Evolutionary conservation across 1,140 invertebrate species (phyloP).

Genomic region (Zaprionus nigranus): DNA sequence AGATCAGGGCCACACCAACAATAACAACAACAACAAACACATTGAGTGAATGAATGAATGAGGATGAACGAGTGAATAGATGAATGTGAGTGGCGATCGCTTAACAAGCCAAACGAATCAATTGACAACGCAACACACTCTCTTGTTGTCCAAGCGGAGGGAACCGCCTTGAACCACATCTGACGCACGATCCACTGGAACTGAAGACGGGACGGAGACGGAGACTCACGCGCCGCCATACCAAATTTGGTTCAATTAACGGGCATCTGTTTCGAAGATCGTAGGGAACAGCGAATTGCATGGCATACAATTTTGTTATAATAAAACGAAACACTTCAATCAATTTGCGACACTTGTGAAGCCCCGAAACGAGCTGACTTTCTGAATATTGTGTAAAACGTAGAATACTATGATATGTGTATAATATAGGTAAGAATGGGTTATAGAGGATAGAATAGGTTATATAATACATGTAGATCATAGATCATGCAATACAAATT

Average conservation of each 20-base stretch:
- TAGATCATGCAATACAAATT: too few species aligned
- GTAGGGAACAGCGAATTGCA: constrained; percentile 47
- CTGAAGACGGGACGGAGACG: neutral
- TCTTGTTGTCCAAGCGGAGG: constrained; percentile 24
- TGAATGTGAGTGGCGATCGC: constrained; percentile 30
- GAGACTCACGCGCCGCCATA: constrained; percentile 8
- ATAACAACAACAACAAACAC: neutral
- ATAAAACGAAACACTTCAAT: constrained; percentile 48
- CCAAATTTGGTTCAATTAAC: constrained; percentile 55
- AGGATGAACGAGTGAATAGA: neutral
- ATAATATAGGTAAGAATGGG: neutral
- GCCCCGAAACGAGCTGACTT: constrained; percentile 4
- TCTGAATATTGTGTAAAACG: neutral
- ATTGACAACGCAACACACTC: constrained; percentile 39
- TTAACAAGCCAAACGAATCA: constrained; percentile 64
- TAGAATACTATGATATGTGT: neutral
- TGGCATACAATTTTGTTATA: constrained; percentile 76
- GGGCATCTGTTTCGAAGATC: constrained; percentile 15
- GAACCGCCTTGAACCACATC: constrained; percentile 63
- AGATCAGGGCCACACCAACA: constrained; percentile 33
- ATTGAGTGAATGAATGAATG: constrained; percentile 4
- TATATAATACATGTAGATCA: neutral
- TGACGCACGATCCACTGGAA: neutral
- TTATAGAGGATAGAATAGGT: neutral
- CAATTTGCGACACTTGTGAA: constrained; percentile 45